These are phyloP conservation scores for Antigone vipio DNA, from an alignment of 2,113 vertebrate species.

Conservation along the genomic window DNA sequence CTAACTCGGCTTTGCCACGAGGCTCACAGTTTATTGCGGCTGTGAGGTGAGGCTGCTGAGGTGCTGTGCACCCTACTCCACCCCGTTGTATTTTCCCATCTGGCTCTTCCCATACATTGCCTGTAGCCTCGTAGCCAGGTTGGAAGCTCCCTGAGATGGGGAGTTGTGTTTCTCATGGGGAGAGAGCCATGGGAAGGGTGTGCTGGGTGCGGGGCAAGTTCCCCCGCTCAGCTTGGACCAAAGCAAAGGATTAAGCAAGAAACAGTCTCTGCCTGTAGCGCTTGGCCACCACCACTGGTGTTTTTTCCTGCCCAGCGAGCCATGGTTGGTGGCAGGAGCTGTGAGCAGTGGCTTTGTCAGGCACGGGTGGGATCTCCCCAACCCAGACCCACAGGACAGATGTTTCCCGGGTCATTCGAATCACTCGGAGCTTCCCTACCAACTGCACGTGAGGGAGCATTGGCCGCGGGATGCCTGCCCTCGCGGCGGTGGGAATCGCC, in stretches of 20 bases:
- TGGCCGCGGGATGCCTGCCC: neutral
- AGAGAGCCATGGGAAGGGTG: neutral
- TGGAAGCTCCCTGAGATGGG: neutral
- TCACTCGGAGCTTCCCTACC: accelerated
- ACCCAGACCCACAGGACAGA: accelerated
- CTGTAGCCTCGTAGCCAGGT: neutral
- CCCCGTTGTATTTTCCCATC: accelerated
- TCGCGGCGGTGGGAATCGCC: neutral
- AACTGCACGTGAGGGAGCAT: neutral
- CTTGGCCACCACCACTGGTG: neutral
- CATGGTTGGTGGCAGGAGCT: neutral
- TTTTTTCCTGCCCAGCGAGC: neutral
- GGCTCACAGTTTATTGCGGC: accelerated
- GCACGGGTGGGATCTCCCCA: neutral
- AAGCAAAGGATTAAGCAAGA: neutral
- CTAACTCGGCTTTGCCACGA: neutral
- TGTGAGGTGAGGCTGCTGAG: neutral
- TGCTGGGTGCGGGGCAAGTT: accelerated
- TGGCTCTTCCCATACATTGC: neutral
- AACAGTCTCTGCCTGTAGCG: no score
- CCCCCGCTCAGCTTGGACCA: neutral
- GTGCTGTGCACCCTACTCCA: accelerated
- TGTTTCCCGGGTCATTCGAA: accelerated
- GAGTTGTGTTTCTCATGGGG: neutral
- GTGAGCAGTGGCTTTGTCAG: neutral